Percentiles rank a stretch among this genome's conserved stretches.
phyloP scores from a whole-genome alignment of 2,113 vertebrate genomes.

The Setophaga petechia region DNA sequence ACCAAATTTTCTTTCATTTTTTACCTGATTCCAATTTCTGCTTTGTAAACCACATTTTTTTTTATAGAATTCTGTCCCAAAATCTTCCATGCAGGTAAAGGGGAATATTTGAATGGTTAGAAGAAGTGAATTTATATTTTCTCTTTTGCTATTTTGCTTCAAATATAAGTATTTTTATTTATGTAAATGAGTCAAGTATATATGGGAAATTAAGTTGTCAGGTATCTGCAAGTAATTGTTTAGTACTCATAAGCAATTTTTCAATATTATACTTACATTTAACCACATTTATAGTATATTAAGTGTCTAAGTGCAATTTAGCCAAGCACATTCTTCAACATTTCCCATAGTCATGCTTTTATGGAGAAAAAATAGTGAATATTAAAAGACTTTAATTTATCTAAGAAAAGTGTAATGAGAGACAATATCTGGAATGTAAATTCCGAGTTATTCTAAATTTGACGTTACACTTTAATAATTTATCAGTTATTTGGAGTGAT shows the following conservation, averaged over 20 bases:
- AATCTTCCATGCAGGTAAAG: background rate
- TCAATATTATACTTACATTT: slow-evolving; percentile 44
- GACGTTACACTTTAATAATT: background rate
- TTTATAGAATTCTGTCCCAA: background rate
- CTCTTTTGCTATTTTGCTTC: slow-evolving; percentile 13
- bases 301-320: slow-evolving; percentile 20
- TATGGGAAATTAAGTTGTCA: slow-evolving; percentile 48
- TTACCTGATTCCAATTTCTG: background rate
- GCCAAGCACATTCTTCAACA: background rate
- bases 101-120: background rate
- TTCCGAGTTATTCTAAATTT: background rate
- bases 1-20: background rate
- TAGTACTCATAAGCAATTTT: slow-evolving; percentile 10
- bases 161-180: background rate
- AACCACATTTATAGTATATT: slow-evolving; percentile 30
- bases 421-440: background rate
- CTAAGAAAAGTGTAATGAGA: background rate
- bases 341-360: background rate
- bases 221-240: slow-evolving; percentile 52
- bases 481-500: background rate
- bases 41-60: background rate
- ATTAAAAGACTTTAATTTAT: background rate
- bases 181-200: slow-evolving; percentile 49
- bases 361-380: background rate
- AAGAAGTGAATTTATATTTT: background rate